phyloP scores from a whole-genome alignment of 1,140 invertebrate genomes.

The Orchesella cincta region DNA sequence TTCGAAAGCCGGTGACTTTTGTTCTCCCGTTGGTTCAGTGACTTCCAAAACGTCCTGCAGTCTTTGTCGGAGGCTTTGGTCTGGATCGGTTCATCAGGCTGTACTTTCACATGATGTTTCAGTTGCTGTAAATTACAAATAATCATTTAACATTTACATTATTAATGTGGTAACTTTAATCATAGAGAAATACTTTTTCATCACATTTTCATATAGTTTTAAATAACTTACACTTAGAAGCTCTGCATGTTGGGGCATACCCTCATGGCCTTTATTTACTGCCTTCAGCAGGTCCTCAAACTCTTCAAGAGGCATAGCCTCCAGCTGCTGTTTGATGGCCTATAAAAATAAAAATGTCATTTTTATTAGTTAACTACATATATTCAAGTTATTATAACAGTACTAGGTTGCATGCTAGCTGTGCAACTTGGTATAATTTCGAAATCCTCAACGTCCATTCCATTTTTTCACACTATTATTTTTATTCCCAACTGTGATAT shows the following conservation, averaged over 20 bases:
- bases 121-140: slow-evolving; percentile 15
- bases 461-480: no score
- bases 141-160: no score
- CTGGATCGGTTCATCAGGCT: slow-evolving; percentile 16
- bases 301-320: slow-evolving; percentile 24
- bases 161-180: no score
- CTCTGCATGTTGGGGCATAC: not conserved
- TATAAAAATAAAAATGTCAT: not conserved
- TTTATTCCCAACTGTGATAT: no score
- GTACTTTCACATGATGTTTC: slow-evolving; percentile 1
- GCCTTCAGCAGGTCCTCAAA: slow-evolving; percentile 15
- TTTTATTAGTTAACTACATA: no score
- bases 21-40: not conserved
- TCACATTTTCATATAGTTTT: not conserved
- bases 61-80: not conserved
- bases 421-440: no score
- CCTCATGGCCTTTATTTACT: not conserved
- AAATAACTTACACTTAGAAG: slow-evolving; percentile 6
- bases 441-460: no score
- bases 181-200: no score
- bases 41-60: not conserved
- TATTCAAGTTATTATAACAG: no score
- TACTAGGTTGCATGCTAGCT: no score
- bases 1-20: not conserved
- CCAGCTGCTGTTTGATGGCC: slow-evolving; percentile 21